Conservation (phyloP, 1,140 invertebrate genomes). For the Drosophila miranda region DNA sequence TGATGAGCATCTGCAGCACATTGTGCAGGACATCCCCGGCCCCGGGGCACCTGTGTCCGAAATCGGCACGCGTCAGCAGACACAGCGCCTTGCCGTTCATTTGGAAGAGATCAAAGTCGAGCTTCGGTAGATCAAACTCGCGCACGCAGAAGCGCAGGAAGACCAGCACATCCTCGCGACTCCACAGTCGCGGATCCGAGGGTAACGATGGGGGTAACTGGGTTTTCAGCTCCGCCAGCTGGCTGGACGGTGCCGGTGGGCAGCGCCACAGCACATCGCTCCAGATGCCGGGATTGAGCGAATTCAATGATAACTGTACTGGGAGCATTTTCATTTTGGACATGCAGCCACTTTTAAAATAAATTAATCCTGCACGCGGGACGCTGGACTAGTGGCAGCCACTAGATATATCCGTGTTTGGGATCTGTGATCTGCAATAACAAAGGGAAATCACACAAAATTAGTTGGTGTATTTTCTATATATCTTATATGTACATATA, state of each 20-base stretch:
- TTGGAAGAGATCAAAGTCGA: slow-evolving; percentile 97
- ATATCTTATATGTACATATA: not conserved
- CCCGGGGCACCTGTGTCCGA: slow-evolving; percentile 94
- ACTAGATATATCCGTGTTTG: slow-evolving; percentile 21
- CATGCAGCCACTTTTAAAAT: slow-evolving; percentile 53
- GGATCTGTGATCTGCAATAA: slow-evolving; percentile 27
- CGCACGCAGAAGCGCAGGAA: slow-evolving; percentile 96
- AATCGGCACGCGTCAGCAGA: slow-evolving; percentile 93
- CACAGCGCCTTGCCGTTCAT: slow-evolving; percentile 99
- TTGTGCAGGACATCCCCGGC: slow-evolving; percentile 97
- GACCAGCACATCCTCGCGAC: slow-evolving; percentile 92
- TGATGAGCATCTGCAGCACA: slow-evolving; percentile 93
- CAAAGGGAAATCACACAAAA: no score
- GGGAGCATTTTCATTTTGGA: slow-evolving; percentile 87
- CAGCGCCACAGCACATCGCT: slow-evolving; percentile 92
- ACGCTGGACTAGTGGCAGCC: slow-evolving; percentile 36
- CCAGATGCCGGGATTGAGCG: slow-evolving; percentile 85
- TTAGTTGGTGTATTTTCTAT: no score
- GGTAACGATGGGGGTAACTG: slow-evolving; percentile 91
- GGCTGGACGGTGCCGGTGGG: slow-evolving; percentile 86
- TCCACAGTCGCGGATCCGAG: slow-evolving; percentile 94
- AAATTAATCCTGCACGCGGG: slow-evolving; percentile 5
- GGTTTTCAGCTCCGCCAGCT: slow-evolving; percentile 92
- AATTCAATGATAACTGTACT: slow-evolving; percentile 85
- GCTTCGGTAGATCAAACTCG: slow-evolving; percentile 95